Conservation (phyloP, 2,113 vertebrate species). For the Oenanthe oenanthe region DNA sequence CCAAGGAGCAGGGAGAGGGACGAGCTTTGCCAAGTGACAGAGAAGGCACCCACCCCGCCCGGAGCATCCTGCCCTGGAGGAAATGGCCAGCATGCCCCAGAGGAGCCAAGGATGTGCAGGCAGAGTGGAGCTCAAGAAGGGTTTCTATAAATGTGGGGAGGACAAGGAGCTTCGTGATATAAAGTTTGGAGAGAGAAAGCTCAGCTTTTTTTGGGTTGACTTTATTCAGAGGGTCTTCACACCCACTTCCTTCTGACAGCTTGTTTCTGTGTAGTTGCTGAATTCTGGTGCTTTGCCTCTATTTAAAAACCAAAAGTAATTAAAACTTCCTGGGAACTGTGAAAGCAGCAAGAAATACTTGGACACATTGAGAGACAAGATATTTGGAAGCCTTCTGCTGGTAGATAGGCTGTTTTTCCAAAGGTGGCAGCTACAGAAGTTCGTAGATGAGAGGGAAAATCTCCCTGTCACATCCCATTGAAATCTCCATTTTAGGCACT, state of each 20-base stretch:
- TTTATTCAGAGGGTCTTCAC: conserved; percentile 26
- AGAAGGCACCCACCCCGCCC: background rate
- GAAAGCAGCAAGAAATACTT: conserved; percentile 24
- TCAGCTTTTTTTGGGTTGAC: conserved; percentile 8
- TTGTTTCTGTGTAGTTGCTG: conserved; percentile 35
- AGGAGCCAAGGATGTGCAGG: conserved; percentile 4
- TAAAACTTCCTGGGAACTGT: conserved; percentile 44
- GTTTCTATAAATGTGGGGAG: background rate
- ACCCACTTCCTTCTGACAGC: background rate
- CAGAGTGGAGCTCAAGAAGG: background rate
- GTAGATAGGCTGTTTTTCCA: conserved; percentile 35
- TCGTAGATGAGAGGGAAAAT: conserved; percentile 46
- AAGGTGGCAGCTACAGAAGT: conserved; percentile 47
- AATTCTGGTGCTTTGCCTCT: conserved; percentile 9
- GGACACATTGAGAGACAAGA: conserved; percentile 21
- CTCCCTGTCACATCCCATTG: conserved; percentile 22
- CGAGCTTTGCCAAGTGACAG: conserved; percentile 4
- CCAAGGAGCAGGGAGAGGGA: background rate
- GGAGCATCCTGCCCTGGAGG: background rate
- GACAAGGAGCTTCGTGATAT: background rate
- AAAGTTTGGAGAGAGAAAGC: conserved; percentile 29
- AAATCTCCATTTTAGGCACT: conserved; percentile 56
- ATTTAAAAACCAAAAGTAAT: conserved; percentile 25
- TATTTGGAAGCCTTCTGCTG: conserved; percentile 31
- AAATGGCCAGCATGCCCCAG: conserved; percentile 23